Percentiles rank a stretch among this genome's conserved stretches.
Conservation (phyloP, 2,113 vertebrate genomes). For the Myotis brandtii region DNA sequence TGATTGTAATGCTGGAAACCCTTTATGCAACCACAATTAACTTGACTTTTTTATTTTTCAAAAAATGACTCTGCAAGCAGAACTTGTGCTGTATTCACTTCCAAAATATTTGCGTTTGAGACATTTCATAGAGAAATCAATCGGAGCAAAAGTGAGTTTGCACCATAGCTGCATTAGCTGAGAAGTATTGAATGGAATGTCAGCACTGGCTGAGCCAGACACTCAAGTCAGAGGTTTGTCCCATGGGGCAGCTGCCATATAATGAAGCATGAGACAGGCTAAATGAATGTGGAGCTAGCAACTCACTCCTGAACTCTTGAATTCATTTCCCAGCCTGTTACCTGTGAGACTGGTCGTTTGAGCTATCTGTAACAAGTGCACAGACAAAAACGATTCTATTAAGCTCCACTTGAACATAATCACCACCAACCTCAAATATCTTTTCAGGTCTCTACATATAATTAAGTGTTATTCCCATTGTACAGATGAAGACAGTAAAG, state of each 20-base stretch:
- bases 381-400: background rate
- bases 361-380: background rate
- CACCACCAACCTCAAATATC: background rate
- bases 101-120: constrained; percentile 43
- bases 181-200: background rate
- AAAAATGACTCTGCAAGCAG: constrained; percentile 19
- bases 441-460: background rate
- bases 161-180: background rate
- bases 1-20: background rate
- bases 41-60: background rate
- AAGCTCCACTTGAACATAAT: background rate
- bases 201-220: background rate
- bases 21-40: background rate
- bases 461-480: background rate
- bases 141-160: background rate
- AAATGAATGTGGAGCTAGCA: background rate
- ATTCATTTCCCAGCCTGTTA: background rate
- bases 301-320: constrained; percentile 20
- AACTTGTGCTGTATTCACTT: background rate
- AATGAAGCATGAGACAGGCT: background rate
- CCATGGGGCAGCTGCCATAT: background rate
- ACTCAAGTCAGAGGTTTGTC: background rate
- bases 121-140: constrained; percentile 32
- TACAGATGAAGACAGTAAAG: background rate
- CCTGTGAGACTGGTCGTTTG: background rate